These are phyloP conservation scores for Pangasius sanitwongsei DNA, from an alignment of 2,797 vertebrate species.

Conservation along the genomic window DNA sequence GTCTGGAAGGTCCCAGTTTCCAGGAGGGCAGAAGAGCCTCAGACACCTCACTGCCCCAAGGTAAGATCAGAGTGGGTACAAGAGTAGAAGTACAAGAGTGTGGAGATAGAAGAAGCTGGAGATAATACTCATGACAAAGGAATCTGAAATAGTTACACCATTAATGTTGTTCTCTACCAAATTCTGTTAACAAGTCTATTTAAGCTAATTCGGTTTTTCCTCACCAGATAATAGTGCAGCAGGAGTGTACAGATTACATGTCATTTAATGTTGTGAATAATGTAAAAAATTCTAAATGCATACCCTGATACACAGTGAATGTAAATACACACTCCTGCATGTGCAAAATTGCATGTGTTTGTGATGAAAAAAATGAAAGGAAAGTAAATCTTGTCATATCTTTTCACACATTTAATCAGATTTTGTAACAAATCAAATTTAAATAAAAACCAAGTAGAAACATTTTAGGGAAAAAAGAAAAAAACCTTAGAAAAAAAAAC, in stretches of 20 bases:
- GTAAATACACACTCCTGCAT: neutral
- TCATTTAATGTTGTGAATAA: neutral
- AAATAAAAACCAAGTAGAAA: neutral
- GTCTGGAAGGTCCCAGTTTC: constrained; percentile 70
- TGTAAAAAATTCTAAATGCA: neutral
- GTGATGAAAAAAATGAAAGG: neutral
- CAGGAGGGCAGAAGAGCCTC: constrained; percentile 84
- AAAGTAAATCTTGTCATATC: neutral
- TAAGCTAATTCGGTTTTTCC: neutral
- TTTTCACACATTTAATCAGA: neutral
- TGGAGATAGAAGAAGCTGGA: neutral
- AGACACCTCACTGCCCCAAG: constrained; percentile 82
- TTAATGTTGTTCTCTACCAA: neutral
- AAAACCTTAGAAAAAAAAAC: neutral
- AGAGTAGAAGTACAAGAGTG: neutral
- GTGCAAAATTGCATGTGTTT: neutral
- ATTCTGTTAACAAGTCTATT: neutral
- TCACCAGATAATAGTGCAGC: neutral
- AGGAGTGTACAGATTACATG: neutral
- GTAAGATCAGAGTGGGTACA: constrained; percentile 59
- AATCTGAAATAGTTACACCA: neutral
- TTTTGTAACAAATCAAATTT: neutral
- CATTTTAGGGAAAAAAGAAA: neutral
- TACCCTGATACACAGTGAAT: neutral
- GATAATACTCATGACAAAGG: neutral